Evolutionary conservation across 2,797 vertebrate species (phyloP), one percentile per base, ranked within the genome.

Genomic region (Schizopygopsis pylzovi): DNA sequence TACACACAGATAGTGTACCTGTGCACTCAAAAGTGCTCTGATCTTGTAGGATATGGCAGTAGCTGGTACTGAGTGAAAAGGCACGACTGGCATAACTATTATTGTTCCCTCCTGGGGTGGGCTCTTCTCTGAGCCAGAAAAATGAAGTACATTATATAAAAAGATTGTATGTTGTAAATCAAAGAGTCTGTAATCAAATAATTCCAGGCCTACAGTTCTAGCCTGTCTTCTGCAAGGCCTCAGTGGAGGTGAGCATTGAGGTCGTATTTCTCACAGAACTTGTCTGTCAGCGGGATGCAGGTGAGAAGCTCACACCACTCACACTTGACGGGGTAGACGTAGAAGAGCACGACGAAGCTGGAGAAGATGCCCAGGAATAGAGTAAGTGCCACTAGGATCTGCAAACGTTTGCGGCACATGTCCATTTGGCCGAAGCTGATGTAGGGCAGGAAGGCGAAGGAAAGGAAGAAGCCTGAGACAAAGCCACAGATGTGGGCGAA

Each of bases 201-300:
- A 75, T 37, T 76, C 81, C 18, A 65, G 39, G 33, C 68, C 41
- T 43, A 2, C 41, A 43, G 41, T 82, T 95, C 92, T 43, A 20
- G 22, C 41, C 33, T 39, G 54, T 61, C 15, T 59, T 84, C 56
- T 73, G 4, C 11, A 65, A 79, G 70, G 45, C 39, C 73, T 95
- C 93, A 98, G 93, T 97, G 97, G 90, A 99, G 96, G 94, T 99
- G 97, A 8, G 97, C 96, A 0, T 99, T 98, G 91, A 99, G 95
- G 94, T 99, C 98, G 0, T 99, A 99, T 90, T 99, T 99, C 94
- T 99, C 98, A 0, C 98, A 99, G 95, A 99, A 98, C 90, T 99
- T 98, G 95, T 99, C 97, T 0, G 97, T 99, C 95, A 99, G 96
- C 3, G 98, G 98, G 91, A 99, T 98, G 90, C 98, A 99, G 83